Base-by-base conservation (phyloP, 2,888 invertebrate genomes). In the Nemoura dubitans region DNA sequence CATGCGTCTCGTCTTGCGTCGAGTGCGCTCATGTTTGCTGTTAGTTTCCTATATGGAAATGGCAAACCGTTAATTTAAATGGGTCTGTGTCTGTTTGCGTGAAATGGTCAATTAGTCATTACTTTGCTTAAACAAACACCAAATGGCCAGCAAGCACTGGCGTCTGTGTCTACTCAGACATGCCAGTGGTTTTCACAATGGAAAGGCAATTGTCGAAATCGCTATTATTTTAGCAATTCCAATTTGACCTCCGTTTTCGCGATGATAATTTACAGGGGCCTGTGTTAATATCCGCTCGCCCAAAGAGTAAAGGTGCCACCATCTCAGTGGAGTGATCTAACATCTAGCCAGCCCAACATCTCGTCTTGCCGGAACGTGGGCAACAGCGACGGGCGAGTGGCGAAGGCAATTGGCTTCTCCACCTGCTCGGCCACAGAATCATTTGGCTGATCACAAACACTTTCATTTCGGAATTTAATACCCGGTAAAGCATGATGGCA, bases 401-500 rank as follows among this genome's bases (percentile, higher is more conserved):
- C 10, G 36, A 36, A 36, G 36, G 36, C 36, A 36, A 36, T 36
- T 36, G 36, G 36, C 36, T 36, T 36, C 36, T 6, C 3, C 59
- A 59, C 59, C 59, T 59, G 59, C 59, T 59, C 21, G 36, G 36
- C 36, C 21, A 59, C 2, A 7, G 59, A 59, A 59, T 59, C 21
- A 59, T 59, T 59, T 59, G 59, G 59, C 59, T 7, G 21, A 59
- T 59, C 10, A 21, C 59, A 59, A 59, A 59, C 59, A 59, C 59
- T 59, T 59, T 59, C 59, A 21, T 59, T 59, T 59, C 59, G 59
- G 59, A 59, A 59, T 59, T 59, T 59, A 59, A 59, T 59, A 59
- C 59, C 59, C 59, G 14, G 59, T 21, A 59, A 21, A 7, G 59
- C 36, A 36, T 59, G 59, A 59, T 59, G 59, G 21, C 59, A 59